Percentiles rank a stretch among this genome's conserved stretches.
These are phyloP conservation scores for Boulengeromyrus knoepffleri DNA, from an alignment of 2,113 vertebrate species.

Conservation along the genomic window DNA sequence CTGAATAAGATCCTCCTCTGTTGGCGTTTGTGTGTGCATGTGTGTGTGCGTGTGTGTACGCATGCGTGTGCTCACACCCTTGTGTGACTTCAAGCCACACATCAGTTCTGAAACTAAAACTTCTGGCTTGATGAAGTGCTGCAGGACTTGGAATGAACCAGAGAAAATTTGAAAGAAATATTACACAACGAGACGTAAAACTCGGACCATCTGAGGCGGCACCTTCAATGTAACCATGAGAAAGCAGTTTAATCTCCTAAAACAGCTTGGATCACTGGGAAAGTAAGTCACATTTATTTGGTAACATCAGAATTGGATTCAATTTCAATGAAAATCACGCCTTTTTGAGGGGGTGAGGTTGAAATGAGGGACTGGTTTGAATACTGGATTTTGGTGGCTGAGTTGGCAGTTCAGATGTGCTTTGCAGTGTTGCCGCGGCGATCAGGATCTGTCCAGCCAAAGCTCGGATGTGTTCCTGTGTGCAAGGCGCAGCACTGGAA, in stretches of 20 bases:
- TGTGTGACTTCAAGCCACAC: background rate
- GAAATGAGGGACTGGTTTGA: background rate
- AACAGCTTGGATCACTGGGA: slow-evolving; percentile 48
- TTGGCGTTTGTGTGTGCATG: background rate
- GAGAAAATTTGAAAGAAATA: background rate
- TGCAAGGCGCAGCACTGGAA: background rate
- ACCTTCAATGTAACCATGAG: slow-evolving; percentile 49
- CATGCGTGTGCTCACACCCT: background rate
- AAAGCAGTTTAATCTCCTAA: slow-evolving; percentile 62
- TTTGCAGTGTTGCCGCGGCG: background rate
- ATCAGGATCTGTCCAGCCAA: background rate
- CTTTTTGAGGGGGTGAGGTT: background rate
- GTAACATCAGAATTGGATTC: background rate
- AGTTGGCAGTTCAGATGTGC: background rate
- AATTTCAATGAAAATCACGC: background rate
- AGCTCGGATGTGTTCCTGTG: background rate
- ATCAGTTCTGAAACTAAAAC: slow-evolving; percentile 17
- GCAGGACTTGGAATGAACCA: slow-evolving; percentile 6
- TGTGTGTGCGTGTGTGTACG: background rate
- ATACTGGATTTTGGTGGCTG: background rate
- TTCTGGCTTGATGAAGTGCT: background rate
- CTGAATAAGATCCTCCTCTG: slow-evolving; percentile 5
- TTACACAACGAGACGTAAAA: background rate
- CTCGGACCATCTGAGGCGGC: background rate
- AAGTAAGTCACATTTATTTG: slow-evolving; percentile 43